Percentiles rank a stretch among this genome's conserved stretches.
Conservation (phyloP, 1,140 invertebrate genomes). For the Drosophila tani region DNA sequence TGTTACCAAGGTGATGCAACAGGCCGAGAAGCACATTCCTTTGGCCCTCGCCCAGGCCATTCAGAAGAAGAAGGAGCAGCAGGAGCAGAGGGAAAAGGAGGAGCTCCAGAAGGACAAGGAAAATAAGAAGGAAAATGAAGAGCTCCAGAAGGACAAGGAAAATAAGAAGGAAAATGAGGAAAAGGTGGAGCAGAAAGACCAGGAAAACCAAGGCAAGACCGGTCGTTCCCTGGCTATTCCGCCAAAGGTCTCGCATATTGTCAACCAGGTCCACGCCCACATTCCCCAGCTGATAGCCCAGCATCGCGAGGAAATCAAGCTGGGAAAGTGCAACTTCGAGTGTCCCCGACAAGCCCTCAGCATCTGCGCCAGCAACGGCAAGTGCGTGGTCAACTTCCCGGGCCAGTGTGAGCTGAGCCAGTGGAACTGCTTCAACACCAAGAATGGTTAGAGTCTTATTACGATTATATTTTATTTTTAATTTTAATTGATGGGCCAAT, state of each 20-base stretch:
- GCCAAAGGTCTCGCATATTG: constrained; percentile 16
- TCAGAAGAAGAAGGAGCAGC: constrained; percentile 44
- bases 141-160: constrained; percentile 13
- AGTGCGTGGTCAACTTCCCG: constrained; percentile 71
- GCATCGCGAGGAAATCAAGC: constrained; percentile 52
- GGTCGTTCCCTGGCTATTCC: constrained; percentile 40
- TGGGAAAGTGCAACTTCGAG: constrained; percentile 67
- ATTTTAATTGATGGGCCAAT: too few species aligned
- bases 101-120: constrained; percentile 13
- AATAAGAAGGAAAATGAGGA: background rate
- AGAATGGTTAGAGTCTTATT: constrained; percentile 57
- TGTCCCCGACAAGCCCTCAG: constrained; percentile 55
- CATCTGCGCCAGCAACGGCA: constrained; percentile 70
- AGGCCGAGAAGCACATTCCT: constrained; percentile 69
- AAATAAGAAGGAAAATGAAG: constrained; percentile 12
- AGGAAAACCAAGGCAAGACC: background rate
- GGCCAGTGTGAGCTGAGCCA: constrained; percentile 74
- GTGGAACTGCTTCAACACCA: constrained; percentile 79
- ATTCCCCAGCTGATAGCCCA: constrained; percentile 56
- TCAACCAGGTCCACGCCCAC: constrained; percentile 41
- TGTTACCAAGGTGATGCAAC: constrained; percentile 67
- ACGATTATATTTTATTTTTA: too few species aligned
- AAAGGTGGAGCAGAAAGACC: constrained; percentile 11
- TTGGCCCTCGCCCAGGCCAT: constrained; percentile 64
- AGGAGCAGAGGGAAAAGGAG: constrained; percentile 34